Evolutionary conservation across 2,113 vertebrate genomes (phyloP).

Genomic region (Melanostigma gelatinosum): DNA sequence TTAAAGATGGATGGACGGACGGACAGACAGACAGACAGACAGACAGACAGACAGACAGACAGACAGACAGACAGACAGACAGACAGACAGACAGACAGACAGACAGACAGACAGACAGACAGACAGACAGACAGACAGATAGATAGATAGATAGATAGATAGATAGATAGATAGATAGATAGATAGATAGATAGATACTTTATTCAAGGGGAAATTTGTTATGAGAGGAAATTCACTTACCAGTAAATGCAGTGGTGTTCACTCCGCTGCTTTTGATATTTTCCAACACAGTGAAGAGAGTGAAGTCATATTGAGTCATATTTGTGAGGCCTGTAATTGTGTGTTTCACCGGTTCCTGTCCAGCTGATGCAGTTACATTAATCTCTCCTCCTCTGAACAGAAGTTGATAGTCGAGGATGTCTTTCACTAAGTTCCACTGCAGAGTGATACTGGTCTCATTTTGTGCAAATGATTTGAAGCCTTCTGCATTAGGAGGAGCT

Average conservation of each 20-base stretch:
- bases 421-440: conserved; percentile 3
- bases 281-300: conserved; percentile 39
- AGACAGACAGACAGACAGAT: no score
- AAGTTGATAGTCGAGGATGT: neutral
- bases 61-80: no score
- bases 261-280: conserved; percentile 17
- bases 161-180: neutral
- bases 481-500: no score
- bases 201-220: no score
- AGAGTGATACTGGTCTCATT: conserved; percentile 1
- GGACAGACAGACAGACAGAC: no score
- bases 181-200: no score
- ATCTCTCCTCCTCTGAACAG: accelerated
- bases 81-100: no score
- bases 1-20: no score
- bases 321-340: neutral
- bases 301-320: conserved; percentile 27
- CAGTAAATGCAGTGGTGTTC: conserved; percentile 10
- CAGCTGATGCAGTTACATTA: accelerated
- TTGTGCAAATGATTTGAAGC: neutral
- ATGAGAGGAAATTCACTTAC: conserved; percentile 8
- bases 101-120: neutral
- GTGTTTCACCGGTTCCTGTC: accelerated
- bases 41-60: no score
- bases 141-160: no score